Base-by-base conservation (phyloP, 2,888 invertebrate genomes). In the Caenorhabditis wallacei region DNA sequence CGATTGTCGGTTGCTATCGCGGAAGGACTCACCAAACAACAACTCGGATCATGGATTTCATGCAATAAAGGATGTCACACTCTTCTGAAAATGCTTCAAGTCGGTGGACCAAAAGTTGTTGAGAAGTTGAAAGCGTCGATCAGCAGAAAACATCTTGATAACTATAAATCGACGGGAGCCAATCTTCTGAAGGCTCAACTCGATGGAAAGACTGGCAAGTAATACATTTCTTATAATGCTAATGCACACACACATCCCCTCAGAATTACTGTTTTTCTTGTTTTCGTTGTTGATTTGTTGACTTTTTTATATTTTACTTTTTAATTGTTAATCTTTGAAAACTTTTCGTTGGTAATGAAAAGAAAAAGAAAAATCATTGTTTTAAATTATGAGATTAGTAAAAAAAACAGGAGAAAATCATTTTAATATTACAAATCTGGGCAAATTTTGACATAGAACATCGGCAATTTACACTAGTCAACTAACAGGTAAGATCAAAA, bases 41-140 rank as follows among this genome's bases (percentile, higher is more conserved):
- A 88, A 57, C 72, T 90, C n/a, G 86, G 80, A 20, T 69, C 85
- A 2, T 91, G 90, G 87, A 82, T 88, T 40, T 85, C 85, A 16
- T 87, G 89, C 51, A 89, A 91, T 79, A 87, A 86, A 82, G 91
- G 91, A 30, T 91, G 90, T 56, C 90, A 90, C 72, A 83, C 87
- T 40, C 84, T 91, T 8, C 64, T 87, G 56, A 82, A 87, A 63
- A 89, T 91, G 89, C 61, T 82, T 43, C 83, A 87, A 81, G 84
- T 85, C 68, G 91, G 90, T 1, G 56, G 81, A 30, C 70, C 75
- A 5, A 72, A 66, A 37, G 82, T 82, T 0, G 79, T 82, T 35
- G 78, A 80, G 51, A 85, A 84, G 72, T 57, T 88, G 30, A 78
- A 74, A 48, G 54, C 56, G n/a, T 59, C 84, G 53, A 80, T 87